Evolutionary conservation across 2,797 vertebrate species (phyloP).

Genomic region (Rhabdophis nuchalis): DNA sequence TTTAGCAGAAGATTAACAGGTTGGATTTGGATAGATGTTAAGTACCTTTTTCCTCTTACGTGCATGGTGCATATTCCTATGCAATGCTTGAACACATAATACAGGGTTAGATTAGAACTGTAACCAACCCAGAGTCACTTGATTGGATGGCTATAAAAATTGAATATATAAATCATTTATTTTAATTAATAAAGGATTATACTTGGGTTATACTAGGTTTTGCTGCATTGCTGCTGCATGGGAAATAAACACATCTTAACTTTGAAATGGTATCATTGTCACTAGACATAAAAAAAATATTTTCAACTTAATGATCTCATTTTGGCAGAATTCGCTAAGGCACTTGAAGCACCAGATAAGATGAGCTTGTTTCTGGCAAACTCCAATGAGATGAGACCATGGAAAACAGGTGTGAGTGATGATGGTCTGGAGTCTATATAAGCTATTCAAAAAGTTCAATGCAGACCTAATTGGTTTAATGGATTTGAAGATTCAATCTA

Average conservation of each 20-base stretch:
- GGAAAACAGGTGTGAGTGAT: background rate
- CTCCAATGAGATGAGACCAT: background rate
- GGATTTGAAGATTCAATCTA: background rate
- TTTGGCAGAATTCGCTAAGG: background rate
- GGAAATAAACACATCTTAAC: background rate
- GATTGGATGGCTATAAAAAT: background rate
- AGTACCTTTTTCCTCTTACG: background rate
- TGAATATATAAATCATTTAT: background rate
- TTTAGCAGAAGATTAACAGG: background rate
- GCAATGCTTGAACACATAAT: background rate
- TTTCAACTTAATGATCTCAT: background rate
- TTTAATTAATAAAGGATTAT: background rate
- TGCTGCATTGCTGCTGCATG: background rate
- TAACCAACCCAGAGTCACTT: background rate
- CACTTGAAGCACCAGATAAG: background rate
- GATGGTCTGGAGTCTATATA: background rate
- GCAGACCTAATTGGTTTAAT: background rate
- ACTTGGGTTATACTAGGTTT: background rate
- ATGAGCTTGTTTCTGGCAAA: background rate
- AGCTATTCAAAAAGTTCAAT: background rate
- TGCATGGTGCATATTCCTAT: background rate
- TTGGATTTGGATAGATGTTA: background rate
- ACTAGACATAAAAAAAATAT: background rate
- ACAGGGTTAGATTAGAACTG: background rate
- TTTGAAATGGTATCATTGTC: background rate